Base-by-base conservation (phyloP, 2,113 vertebrate genomes). In the Daphoenositta chrysoptera region DNA sequence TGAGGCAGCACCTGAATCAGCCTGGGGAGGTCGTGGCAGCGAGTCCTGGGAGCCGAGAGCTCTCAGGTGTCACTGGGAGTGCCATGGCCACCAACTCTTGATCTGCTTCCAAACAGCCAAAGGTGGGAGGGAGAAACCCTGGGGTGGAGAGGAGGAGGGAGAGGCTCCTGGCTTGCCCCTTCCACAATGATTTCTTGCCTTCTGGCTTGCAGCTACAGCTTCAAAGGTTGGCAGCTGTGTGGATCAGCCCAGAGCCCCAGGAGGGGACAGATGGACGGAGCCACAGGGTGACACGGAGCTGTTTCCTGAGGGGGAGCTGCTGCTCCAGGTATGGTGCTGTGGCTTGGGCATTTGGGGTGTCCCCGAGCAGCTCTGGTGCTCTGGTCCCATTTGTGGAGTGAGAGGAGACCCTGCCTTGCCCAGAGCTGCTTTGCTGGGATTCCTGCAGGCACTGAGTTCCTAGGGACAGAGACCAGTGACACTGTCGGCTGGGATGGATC, bases 221-320 rank as follows among this genome's bases (percentile, higher is more conserved):
- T 98, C 87, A 73, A 97, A 97, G 11, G 72, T 31, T 33, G 54
- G 60, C 21, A 18, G 19, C 81, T 42, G 87, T 6, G 1, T 95
- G 51, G 89, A 95, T 18, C 90, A 92, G 37, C 27, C 66, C 37
- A 44, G 61, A 18, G 63, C 63, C n/a, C 89, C 85, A 4, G 96
- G 93, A 77, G 90, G 85, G 50, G 97, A 91, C 9, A 39, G 84
- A 58, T 35, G 31, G 56, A 96, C 0, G 0, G 64, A 83, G n/a
- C 88, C 18, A 4, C 96, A 97, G 90, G 66, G 97, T 33, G 78
- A 98, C 19, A 91, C 87, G 15, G 97, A 98, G 71, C 90, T 47
- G 54, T 97, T 99, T 94, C 97, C 97, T 1, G 98, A 99, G 94
- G 98, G 98, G 24, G 97, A 98, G 14, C 90, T 99, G 87, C 97